A percentile compares a stretch with the other conserved stretches of the same genome.
These are phyloP conservation scores for Phyto melanocephala DNA, from an alignment of 2,888 invertebrate genomes.

Conservation along the genomic window DNA sequence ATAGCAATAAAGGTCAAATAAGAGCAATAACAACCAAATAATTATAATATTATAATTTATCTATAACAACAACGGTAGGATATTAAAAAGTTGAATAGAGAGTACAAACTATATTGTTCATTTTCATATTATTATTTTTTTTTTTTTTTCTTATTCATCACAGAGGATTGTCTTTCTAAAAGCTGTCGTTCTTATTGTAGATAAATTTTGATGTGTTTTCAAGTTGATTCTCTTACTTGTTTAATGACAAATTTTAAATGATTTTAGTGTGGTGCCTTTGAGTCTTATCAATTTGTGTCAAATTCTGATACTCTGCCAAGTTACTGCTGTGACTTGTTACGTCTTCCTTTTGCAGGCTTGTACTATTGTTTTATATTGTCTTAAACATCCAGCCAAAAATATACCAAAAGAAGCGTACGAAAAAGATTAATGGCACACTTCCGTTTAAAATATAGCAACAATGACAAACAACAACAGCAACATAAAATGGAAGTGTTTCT, in stretches of 20 bases:
- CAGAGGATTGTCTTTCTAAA: slow-evolving; percentile 37
- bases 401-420: slow-evolving; percentile 1
- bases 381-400: slow-evolving; percentile 3
- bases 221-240: not conserved
- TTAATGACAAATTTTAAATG: slow-evolving; percentile 45
- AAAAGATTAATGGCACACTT: slow-evolving; percentile 62
- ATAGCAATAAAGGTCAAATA: too few relatives aligned
- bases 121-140: not conserved
- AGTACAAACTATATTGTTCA: too few relatives aligned
- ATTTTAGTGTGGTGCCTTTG: slow-evolving; percentile 20
- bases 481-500: slow-evolving; percentile 15
- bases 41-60: too few relatives aligned
- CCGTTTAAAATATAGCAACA: slow-evolving; percentile 47
- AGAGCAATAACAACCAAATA: too few relatives aligned
- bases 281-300: slow-evolving; percentile 40
- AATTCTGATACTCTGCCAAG: not conserved
- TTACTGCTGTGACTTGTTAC: not conserved
- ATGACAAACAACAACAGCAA: not conserved
- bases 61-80: too few relatives aligned
- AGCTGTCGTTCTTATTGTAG: not conserved
- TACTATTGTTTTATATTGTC: slow-evolving; percentile 12
- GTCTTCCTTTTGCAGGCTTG: not conserved
- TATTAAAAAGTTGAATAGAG: too few relatives aligned
- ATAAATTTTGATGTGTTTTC: not conserved
- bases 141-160: slow-evolving; percentile 22